phyloP scores from a whole-genome alignment of 1,140 invertebrate species.

The Triops cancriformis region DNA sequence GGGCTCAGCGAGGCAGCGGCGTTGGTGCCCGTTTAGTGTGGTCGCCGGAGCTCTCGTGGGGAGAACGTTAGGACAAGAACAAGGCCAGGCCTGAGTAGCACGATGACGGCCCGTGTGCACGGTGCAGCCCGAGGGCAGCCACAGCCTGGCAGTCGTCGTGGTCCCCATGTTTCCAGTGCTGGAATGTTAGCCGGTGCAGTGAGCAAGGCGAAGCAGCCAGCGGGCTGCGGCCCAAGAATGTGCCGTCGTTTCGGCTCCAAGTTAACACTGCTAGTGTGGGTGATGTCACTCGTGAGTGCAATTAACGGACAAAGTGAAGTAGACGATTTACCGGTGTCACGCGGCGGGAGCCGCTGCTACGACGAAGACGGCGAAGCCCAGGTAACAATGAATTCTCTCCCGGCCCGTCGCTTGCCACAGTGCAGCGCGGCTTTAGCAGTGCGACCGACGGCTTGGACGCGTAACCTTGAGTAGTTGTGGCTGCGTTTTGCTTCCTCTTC shows the following conservation, averaged over 20 bases:
- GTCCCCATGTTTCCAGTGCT: neutral
- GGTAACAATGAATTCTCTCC: neutral
- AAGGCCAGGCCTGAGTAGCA: neutral
- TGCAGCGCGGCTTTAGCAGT: too few relatives aligned
- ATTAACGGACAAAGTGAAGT: neutral
- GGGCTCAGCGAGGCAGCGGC: too few relatives aligned
- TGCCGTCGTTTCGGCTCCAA: neutral
- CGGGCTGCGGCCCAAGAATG: neutral
- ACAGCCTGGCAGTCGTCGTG: neutral
- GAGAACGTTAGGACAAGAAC: neutral
- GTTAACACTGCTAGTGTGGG: neutral
- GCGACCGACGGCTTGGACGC: too few relatives aligned
- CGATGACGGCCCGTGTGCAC: neutral
- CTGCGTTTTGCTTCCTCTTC: too few relatives aligned
- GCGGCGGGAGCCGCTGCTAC: neutral
- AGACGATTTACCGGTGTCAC: neutral
- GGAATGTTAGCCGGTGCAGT: constrained; percentile 7
- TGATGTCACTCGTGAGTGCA: neutral
- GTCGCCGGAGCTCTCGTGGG: neutral
- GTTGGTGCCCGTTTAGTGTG: too few relatives aligned
- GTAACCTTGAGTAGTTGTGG: too few relatives aligned
- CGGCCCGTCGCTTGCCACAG: neutral
- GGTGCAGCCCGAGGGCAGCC: neutral
- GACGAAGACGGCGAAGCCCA: neutral
- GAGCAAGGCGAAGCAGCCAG: neutral